phyloP scores from a whole-genome alignment of 23 tunicate species.

The Halocynthia aurantium region DNA sequence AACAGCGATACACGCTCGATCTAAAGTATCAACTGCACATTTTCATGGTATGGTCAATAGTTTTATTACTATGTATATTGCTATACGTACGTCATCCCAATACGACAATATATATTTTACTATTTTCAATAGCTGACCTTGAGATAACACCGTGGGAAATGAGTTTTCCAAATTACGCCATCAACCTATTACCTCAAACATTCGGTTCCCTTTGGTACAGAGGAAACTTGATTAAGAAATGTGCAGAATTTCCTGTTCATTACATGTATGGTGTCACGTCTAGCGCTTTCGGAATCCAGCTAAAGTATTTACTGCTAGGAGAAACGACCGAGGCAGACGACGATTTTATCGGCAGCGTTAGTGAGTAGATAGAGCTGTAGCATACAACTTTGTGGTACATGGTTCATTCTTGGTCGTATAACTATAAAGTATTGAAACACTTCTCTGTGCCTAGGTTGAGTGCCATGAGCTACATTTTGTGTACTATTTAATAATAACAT shows the following conservation, averaged over 20 bases:
- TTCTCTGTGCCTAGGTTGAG: too few species aligned
- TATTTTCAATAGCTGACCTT: constrained; percentile 12
- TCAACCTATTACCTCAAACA: background rate
- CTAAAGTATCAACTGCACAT: too few species aligned
- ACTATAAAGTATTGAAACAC: too few species aligned
- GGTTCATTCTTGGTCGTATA: too few species aligned
- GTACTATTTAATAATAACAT: too few species aligned
- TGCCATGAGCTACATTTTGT: too few species aligned
- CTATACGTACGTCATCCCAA: too few species aligned
- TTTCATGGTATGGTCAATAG: too few species aligned
- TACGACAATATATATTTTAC: too few species aligned
- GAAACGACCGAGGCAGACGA: constrained; percentile 22
- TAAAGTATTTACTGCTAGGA: constrained; percentile 19
- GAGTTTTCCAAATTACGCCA: constrained; percentile 26
- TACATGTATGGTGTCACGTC: constrained; percentile 21
- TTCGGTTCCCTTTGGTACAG: constrained; percentile 35
- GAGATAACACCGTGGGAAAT: constrained; percentile 34
- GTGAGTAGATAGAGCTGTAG: constrained; percentile 1
- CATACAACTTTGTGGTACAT: too few species aligned
- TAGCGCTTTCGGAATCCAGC: constrained; percentile 26
- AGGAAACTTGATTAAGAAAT: constrained; percentile 9
- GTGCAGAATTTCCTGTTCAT: constrained; percentile 26
- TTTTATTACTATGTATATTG: too few species aligned
- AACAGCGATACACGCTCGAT: too few species aligned
- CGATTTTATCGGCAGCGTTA: background rate